These are phyloP conservation scores for Enteromius trimaculatus DNA, from an alignment of 2,797 vertebrate genomes.

Conservation along the genomic window DNA sequence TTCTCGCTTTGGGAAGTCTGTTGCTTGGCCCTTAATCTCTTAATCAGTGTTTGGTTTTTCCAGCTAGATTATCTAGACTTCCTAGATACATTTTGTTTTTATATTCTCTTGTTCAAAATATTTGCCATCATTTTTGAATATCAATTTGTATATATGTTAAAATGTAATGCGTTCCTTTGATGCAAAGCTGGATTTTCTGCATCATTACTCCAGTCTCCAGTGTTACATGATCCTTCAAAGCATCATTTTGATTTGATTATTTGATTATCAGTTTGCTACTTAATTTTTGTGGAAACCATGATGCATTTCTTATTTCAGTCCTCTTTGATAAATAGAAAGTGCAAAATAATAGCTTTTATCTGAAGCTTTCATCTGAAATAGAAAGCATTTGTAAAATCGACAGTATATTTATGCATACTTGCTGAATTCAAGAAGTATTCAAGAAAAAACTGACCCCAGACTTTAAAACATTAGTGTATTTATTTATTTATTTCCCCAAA, in stretches of 20 bases:
- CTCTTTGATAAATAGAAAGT: too few species aligned
- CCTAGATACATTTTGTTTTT: not conserved
- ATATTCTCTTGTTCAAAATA: not conserved
- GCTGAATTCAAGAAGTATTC: too few species aligned
- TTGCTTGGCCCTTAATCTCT: not conserved
- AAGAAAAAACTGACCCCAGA: too few species aligned
- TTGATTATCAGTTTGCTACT: not conserved
- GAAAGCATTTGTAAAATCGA: too few species aligned
- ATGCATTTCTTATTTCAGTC: too few species aligned
- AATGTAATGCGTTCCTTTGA: not conserved
- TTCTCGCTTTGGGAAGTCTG: constrained; percentile 61
- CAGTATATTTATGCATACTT: too few species aligned
- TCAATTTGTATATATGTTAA: not conserved
- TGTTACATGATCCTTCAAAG: not conserved
- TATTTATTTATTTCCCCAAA: not conserved
- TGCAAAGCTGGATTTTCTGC: not conserved
- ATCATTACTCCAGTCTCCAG: not conserved
- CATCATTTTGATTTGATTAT: not conserved
- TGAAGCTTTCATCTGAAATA: too few species aligned
- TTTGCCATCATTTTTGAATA: not conserved
- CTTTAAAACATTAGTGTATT: too few species aligned
- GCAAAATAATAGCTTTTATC: too few species aligned
- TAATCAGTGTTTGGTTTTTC: not conserved
- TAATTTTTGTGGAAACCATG: too few species aligned
- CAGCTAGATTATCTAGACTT: not conserved